These are phyloP conservation scores for Alfaro cultratus DNA, from an alignment of 2,797 vertebrate species.

Conservation along the genomic window DNA sequence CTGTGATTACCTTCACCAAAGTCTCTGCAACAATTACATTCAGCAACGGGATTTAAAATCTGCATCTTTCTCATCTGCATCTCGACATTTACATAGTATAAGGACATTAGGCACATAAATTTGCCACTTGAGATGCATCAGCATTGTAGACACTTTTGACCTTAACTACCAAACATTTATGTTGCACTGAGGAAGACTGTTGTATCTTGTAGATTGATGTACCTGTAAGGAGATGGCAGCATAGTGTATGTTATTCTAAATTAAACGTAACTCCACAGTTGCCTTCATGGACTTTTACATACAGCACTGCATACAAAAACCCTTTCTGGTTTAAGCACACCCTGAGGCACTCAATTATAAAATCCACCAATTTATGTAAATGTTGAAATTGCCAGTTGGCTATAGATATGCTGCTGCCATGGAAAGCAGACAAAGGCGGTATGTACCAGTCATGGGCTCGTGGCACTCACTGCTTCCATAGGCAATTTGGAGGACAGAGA, in stretches of 20 bases:
- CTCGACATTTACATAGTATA: neutral
- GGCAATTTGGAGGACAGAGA: conserved; percentile 67
- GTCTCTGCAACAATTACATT: neutral
- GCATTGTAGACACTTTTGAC: neutral
- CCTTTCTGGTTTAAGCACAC: conserved; percentile 3
- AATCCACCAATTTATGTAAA: conserved; percentile 6
- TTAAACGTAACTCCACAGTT: neutral
- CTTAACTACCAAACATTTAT: neutral
- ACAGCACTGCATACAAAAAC: neutral
- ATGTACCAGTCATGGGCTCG: conserved; percentile 15
- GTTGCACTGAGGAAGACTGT: neutral
- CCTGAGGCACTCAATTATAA: conserved; percentile 3
- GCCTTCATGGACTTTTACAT: neutral
- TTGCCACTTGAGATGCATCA: neutral
- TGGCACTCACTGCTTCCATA: conserved; percentile 55
- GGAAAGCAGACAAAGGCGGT: conserved; percentile 41
- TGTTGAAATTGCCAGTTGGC: conserved; percentile 11
- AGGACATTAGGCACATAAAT: neutral
- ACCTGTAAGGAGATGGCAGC: neutral
- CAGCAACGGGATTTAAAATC: neutral
- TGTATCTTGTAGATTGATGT: neutral
- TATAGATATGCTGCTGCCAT: conserved; percentile 28
- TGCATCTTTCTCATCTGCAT: neutral
- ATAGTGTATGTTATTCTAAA: neutral
- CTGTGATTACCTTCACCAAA: neutral